These are phyloP conservation scores for Paradoxurus hermaphroditus DNA, from an alignment of 2,113 vertebrate genomes.

Conservation along the genomic window DNA sequence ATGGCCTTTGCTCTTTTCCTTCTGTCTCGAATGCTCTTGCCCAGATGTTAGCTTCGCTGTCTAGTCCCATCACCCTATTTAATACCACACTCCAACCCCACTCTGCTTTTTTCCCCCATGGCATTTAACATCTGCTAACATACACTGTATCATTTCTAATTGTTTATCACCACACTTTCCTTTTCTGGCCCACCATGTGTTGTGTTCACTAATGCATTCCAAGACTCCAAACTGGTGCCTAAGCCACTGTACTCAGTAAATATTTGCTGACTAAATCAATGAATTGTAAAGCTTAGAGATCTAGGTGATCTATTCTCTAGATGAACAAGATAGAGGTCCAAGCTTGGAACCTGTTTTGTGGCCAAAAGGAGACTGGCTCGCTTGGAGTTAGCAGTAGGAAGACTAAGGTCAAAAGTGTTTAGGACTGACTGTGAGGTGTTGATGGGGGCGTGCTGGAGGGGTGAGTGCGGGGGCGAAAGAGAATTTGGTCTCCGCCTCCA, in stretches of 20 bases:
- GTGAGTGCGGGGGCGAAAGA: not conserved
- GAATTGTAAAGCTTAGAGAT: not conserved
- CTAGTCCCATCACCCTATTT: not conserved
- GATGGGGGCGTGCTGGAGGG: not conserved
- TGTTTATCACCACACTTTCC: not conserved
- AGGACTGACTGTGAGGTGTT: not conserved
- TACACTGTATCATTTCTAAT: not conserved
- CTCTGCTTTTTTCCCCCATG: not conserved
- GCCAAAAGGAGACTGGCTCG: not conserved
- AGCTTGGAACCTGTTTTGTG: conserved; percentile 4
- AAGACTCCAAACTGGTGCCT: not conserved
- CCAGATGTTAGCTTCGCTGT: not conserved
- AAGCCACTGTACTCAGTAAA: not conserved
- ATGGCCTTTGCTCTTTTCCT: not conserved
- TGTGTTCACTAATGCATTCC: not conserved
- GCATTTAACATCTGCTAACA: not conserved
- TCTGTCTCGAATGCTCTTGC: not conserved
- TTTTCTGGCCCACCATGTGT: not conserved
- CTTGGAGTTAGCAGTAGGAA: not conserved
- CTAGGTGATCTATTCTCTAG: not conserved
- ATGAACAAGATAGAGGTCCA: not conserved
- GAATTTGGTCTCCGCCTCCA: not conserved
- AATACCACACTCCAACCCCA: not conserved
- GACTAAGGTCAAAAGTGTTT: not conserved
- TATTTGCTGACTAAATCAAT: not conserved